Conservation (phyloP, 2,888 invertebrate genomes). For the Drosophila subsilvestris region DNA sequence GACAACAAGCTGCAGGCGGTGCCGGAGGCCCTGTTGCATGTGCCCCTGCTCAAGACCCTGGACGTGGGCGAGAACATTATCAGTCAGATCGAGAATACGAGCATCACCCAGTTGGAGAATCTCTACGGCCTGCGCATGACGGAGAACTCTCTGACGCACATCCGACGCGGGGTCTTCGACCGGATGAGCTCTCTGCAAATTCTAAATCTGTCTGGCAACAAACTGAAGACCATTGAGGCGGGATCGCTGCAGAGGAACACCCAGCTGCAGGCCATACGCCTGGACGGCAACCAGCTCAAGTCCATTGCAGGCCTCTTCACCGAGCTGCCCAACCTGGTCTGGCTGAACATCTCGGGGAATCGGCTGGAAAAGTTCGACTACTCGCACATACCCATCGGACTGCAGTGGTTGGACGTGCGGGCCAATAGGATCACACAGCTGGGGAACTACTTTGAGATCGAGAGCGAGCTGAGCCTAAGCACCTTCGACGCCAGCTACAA, state of each 20-base stretch:
- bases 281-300: slow-evolving; percentile 93
- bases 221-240: slow-evolving; percentile 90
- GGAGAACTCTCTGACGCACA: slow-evolving; percentile 93
- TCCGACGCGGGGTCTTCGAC: slow-evolving; percentile 91
- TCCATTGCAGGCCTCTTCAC: slow-evolving; percentile 93
- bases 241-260: slow-evolving; percentile 91
- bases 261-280: slow-evolving; percentile 93
- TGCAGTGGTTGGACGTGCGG: slow-evolving; percentile 95
- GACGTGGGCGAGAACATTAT: slow-evolving; percentile 97
- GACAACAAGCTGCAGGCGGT: slow-evolving; percentile 92
- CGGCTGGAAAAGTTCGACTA: slow-evolving; percentile 95
- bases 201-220: slow-evolving; percentile 94
- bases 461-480: slow-evolving; percentile 90
- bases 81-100: slow-evolving; percentile 90
- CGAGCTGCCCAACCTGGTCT: slow-evolving; percentile 92
- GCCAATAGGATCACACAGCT: slow-evolving; percentile 93
- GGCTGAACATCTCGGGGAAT: slow-evolving; percentile 96
- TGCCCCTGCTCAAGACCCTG: slow-evolving; percentile 93
- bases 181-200: slow-evolving; percentile 92
- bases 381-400: slow-evolving; percentile 90
- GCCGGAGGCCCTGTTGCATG: slow-evolving; percentile 92
- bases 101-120: slow-evolving; percentile 92
- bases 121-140: slow-evolving; percentile 94
- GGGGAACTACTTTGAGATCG: slow-evolving; percentile 90
- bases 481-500: slow-evolving; percentile 95